phyloP scores from a whole-genome alignment of 2,113 vertebrate species.

The Hippolais icterina region DNA sequence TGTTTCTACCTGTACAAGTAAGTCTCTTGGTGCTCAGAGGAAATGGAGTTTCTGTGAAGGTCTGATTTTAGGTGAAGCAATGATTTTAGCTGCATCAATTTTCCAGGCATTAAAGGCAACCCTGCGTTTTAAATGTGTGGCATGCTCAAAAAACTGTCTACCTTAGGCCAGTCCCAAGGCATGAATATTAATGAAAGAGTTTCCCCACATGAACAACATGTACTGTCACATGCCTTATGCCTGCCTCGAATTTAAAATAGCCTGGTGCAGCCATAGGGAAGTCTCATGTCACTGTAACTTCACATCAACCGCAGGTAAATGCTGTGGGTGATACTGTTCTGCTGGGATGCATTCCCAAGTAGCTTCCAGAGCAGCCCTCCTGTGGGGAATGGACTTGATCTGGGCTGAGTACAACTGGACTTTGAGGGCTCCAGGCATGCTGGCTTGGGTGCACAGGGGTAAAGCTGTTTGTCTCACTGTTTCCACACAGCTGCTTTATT shows the following conservation, averaged over 20 bases:
- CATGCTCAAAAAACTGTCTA: not conserved
- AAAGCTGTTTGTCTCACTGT: not conserved
- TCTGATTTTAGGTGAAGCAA: not conserved
- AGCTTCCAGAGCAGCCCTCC: not conserved
- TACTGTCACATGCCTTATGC: not conserved
- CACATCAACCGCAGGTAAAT: not conserved
- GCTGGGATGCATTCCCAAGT: not conserved
- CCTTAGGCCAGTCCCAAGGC: not conserved
- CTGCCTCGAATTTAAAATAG: conserved; percentile 7
- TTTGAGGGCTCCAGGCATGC: not conserved
- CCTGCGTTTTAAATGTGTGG: not conserved
- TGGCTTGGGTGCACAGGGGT: not conserved
- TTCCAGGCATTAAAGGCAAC: not conserved
- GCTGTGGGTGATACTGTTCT: not conserved
- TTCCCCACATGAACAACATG: not conserved
- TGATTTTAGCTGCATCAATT: not conserved
- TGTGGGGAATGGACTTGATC: not conserved
- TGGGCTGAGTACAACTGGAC: not conserved
- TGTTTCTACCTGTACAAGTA: not conserved
- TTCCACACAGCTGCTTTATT: conserved; percentile 3
- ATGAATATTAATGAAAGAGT: conserved; percentile 31
- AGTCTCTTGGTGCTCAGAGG: not conserved
- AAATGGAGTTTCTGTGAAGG: not conserved
- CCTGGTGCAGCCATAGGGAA: not conserved
- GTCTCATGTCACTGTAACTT: not conserved